Percentiles rank a stretch among this genome's conserved stretches.
Conservation (phyloP, 2,797 vertebrate species). For the Coreius guichenoti region DNA sequence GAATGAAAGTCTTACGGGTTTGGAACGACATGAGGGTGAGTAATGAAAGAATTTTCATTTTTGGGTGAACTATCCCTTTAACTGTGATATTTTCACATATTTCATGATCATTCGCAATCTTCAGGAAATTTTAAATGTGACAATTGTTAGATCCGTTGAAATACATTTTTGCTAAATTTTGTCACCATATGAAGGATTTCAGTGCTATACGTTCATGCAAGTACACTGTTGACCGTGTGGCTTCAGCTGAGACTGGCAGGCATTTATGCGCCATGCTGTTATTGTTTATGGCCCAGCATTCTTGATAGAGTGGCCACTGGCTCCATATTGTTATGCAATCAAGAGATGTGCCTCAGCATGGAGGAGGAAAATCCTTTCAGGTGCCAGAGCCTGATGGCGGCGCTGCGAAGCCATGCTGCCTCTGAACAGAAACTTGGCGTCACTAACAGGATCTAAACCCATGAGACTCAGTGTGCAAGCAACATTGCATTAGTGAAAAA, state of each 20-base stretch:
- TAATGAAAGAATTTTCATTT: too few relatives aligned
- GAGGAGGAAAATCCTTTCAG: constrained; percentile 46
- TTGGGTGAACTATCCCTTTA: too few relatives aligned
- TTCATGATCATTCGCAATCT: too few relatives aligned
- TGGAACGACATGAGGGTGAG: too few relatives aligned
- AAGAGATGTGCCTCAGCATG: constrained; percentile 58
- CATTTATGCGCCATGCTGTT: constrained; percentile 17
- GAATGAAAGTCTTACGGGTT: too few relatives aligned
- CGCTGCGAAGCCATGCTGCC: constrained; percentile 16
- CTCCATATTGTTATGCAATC: constrained; percentile 67
- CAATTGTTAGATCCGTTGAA: not conserved
- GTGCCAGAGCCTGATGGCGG: constrained; percentile 49
- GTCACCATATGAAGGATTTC: not conserved
- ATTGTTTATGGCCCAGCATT: constrained; percentile 53
- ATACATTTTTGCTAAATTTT: not conserved
- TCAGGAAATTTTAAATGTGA: too few relatives aligned
- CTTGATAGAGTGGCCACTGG: constrained; percentile 59
- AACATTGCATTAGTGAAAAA: not conserved
- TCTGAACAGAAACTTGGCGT: constrained; percentile 30
- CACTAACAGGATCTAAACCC: constrained; percentile 29
- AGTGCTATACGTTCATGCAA: not conserved
- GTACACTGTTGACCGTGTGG: not conserved
- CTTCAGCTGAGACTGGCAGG: constrained; percentile 8
- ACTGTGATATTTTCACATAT: too few relatives aligned
- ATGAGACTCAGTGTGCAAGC: constrained; percentile 7